Evolutionary conservation across 2,888 invertebrate species (phyloP), one percentile per base, ranked within the genome.

Genomic region (Glaucopsyche alexis): DNA sequence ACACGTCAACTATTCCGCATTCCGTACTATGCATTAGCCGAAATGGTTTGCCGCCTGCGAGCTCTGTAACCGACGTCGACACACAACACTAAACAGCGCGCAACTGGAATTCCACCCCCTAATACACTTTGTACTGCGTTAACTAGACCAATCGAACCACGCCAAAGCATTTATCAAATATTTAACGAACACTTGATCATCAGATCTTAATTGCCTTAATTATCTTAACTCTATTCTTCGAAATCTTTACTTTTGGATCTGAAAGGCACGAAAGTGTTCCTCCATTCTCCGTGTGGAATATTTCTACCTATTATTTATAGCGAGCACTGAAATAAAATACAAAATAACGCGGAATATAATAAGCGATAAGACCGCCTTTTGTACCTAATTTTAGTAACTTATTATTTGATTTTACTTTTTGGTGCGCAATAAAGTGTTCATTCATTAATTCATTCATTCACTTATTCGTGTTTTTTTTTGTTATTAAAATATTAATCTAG

Each of bases 71-170:
- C 85, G 82, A 83, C 85, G 81, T 79, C 83, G 83, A 84, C 83
- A 81, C 81, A 85, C 83, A 84, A 77, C 79, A 78, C 80, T 79
- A 82, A 83, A 79, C 81, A 83, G 85, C 85, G 82, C 83, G 84
- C 83, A 81, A 84, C 81, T 83, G 83, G 85, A 87, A 90, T 90
- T 89, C 87, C 87, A 86, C 84, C 82, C 84, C 81, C 82, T 82
- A 80, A 85, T 81, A 85, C 84, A 84, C 84, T 82, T 84, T 83
- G 84, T 84, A 81, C 81, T 80, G 73, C 73, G 73, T 77, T 76
- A 75, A 73, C 69, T 75, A 72, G 76, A 67, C 67, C 45, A 7
- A 60, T 38, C 29, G 60, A 38, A 29, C 60, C 60, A 7, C 60
- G 13, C 60, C 19, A 19, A 60, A n/a, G 14, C 64, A 38, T 67